Conservation (phyloP, 1,140 invertebrate species). For the Drosophila equinoxialis region DNA sequence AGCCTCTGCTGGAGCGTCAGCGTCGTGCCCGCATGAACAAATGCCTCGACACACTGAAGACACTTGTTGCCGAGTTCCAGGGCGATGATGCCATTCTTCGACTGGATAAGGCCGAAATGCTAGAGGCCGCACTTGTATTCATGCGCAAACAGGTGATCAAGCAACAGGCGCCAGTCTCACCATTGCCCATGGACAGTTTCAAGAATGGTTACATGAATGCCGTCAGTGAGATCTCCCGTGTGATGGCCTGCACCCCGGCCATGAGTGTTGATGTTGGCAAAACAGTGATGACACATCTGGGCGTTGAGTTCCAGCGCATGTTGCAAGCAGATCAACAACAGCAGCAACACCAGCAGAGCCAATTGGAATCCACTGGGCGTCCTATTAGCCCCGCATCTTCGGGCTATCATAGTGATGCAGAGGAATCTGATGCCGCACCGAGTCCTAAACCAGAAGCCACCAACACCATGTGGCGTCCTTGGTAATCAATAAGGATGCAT, state of each 20-base stretch:
- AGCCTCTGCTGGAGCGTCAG: constrained; percentile 97
- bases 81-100: constrained; percentile 95
- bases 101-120: constrained; percentile 97
- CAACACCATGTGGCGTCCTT: constrained; percentile 87
- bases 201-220: constrained; percentile 95
- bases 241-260: constrained; percentile 91
- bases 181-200: constrained; percentile 87
- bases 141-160: constrained; percentile 84
- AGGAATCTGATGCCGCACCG: constrained; percentile 51
- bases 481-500: constrained; percentile 83
- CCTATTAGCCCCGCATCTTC: constrained; percentile 75
- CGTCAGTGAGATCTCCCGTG: constrained; percentile 95
- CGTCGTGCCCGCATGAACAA: constrained; percentile 96
- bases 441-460: constrained; percentile 83
- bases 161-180: constrained; percentile 84
- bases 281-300: constrained; percentile 93
- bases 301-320: constrained; percentile 90
- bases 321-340: constrained; percentile 64
- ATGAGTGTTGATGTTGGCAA: constrained; percentile 93
- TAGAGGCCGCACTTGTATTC: constrained; percentile 95
- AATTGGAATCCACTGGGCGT: constrained; percentile 52
- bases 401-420: constrained; percentile 76
- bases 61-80: constrained; percentile 94
- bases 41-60: constrained; percentile 96
- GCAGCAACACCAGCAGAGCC: constrained; percentile 32